Base-by-base conservation (phyloP, 2,113 vertebrate genomes). In the Onychostoma macrolepis region DNA sequence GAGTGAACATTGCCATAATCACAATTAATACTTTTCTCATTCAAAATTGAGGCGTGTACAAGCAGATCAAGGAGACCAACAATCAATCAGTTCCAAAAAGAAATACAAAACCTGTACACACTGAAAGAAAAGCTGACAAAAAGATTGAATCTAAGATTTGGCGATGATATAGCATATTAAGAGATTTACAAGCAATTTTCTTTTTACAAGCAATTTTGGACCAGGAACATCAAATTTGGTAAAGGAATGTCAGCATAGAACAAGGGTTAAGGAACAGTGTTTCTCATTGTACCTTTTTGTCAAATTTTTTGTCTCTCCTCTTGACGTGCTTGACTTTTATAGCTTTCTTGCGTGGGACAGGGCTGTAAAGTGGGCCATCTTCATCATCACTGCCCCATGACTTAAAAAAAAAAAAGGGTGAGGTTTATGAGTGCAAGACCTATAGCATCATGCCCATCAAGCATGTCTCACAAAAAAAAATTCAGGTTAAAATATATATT, bases 311-410 rank as follows among this genome's bases (percentile, higher is more conserved):
- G 89, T 99, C 97, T 21, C 97, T 92, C 19, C 97, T 95, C 81
- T 99, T 98, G 43, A 99, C 97, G 0, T 98, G 97, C 41, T 99
- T 99, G 84, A 99, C 97, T 91, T 98, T 98, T 24, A 98, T 96
- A 0, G 97, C 97, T 87, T 97, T 96, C 89, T 98, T 99, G 67
- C 97, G 94, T 88, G 96, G 93, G 0, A 96, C 95, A 0, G 97
- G 95, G 84, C 96, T 97, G 77, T 97, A 96, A 88, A 94, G 92
- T 0, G 91, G 91, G 94, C 33, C 97, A 0, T 98, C 97, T 0
- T 97, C 93, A 45, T 97, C 93, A 41, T 97, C 97, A 4, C 95
- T 99, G 67, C 93, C 95, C 97, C 97, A 98, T 0, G 93, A 93
- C 97, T 99, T 11, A 76, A 83, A 28, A 19, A 65, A 13, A 83